Base-by-base conservation (phyloP, 2,888 invertebrate genomes). In the Pyrrhia umbra region DNA sequence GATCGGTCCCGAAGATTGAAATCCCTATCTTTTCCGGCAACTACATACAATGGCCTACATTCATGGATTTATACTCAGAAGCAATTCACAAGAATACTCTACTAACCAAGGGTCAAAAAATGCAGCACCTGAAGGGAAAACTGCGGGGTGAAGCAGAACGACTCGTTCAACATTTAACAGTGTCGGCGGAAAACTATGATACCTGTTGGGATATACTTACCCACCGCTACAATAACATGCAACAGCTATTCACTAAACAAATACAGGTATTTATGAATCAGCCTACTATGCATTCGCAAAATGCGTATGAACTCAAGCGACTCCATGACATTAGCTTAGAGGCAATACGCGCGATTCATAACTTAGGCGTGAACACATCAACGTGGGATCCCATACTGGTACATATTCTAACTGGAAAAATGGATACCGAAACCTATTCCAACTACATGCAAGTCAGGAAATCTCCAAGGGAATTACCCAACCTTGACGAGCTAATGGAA, bases 341-440 rank as follows among this genome's bases (percentile, higher is more conserved):
- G 15, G 20, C 27, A 2, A 39, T 60, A 3, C 10, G 18, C n/a
- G 39, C 39, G 0, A 27, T 54, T 2, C 20, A 10, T 8, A 60
- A 60, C 18, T 15, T 61, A 1, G 47, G 54, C 13, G 42, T 61
- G 6, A n/a, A 61, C n/a, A 61, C 42, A 1, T 16, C 27, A 16
- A 43, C 43, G 0, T 50, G 58, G 34, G 54, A 49, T 40, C 61
- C 54, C 2, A 13, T 61, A 0, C 5, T 54, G 18, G 60, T 61
- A 0, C 47, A 54, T 13, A 39, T 54, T 2, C n/a, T 54, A 10
- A 47, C 40, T 2, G 30, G 10, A 18, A 61, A 42, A 45, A 16
- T 60, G 21, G 40, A 60, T 16, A 0, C 60, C 1, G 46, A 54
- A 16, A 60, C 51, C 15, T 39, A 45, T 15, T 23, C 15, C 23